phyloP scores from a whole-genome alignment of 2,888 invertebrate genomes.

The Eremobia ochroleuca region DNA sequence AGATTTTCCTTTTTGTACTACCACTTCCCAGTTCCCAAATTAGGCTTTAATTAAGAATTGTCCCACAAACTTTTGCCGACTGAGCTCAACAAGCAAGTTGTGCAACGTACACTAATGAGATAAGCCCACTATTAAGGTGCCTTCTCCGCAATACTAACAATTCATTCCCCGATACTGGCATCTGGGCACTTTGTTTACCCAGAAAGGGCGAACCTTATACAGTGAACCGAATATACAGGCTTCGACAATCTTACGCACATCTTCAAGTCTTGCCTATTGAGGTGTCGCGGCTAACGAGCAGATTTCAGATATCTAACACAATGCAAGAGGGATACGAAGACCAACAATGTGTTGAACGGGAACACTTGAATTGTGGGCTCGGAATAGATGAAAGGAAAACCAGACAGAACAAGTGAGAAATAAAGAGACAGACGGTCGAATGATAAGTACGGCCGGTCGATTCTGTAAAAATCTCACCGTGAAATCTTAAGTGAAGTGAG shows the following conservation, averaged over 20 bases:
- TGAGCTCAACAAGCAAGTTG: neutral
- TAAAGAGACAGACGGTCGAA: neutral
- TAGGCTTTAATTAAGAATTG: conserved; percentile 28
- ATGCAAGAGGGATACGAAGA: conserved; percentile 54
- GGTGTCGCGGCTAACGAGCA: conserved; percentile 84
- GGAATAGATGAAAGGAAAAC: conserved; percentile 22
- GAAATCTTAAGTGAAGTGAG: too few relatives aligned
- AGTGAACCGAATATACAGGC: conserved; percentile 46
- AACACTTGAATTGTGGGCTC: conserved; percentile 5
- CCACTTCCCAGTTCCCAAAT: conserved; percentile 11
- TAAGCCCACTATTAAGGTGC: conserved; percentile 24
- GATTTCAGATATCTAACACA: conserved; percentile 78
- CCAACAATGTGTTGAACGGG: conserved; percentile 16
- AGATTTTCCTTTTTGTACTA: neutral
- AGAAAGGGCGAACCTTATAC: conserved; percentile 44
- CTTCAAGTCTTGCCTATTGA: conserved; percentile 74
- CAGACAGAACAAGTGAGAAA: neutral
- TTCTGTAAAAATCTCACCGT: too few relatives aligned
- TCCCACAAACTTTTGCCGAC: neutral
- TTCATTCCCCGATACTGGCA: conserved; percentile 32
- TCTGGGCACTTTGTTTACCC: conserved; percentile 49
- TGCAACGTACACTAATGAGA: conserved; percentile 37
- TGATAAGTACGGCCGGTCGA: too few relatives aligned
- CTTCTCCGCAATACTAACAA: conserved; percentile 12
- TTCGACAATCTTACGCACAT: conserved; percentile 59